These are phyloP conservation scores for Cacoxenus indagator DNA, from an alignment of 2,888 invertebrate species.

Conservation along the genomic window DNA sequence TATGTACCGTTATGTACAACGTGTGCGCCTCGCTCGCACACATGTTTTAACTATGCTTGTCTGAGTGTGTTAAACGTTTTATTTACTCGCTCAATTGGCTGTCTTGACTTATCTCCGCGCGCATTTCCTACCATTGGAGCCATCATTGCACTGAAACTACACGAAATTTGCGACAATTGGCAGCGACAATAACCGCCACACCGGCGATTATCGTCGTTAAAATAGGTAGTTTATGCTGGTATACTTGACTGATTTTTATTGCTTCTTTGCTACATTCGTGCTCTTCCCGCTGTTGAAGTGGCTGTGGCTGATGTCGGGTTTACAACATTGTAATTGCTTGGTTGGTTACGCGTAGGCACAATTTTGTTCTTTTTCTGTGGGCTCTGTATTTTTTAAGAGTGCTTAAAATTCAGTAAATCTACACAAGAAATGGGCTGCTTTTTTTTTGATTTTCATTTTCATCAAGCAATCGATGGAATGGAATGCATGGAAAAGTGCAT, in stretches of 20 bases:
- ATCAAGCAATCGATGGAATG: too few relatives aligned
- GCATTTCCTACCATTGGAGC: slow-evolving; percentile 16
- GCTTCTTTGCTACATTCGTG: background rate
- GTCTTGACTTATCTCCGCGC: background rate
- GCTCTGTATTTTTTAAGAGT: background rate
- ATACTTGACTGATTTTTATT: background rate
- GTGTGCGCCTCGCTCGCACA: background rate
- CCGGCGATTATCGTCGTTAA: slow-evolving; percentile 14
- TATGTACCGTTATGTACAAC: background rate
- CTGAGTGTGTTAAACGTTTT: background rate
- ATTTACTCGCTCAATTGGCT: background rate
- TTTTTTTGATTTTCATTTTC: too few relatives aligned
- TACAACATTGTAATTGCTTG: background rate
- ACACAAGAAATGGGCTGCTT: too few relatives aligned
- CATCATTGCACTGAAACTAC: slow-evolving; percentile 29
- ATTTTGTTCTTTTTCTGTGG: background rate
- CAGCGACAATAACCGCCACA: slow-evolving; percentile 42
- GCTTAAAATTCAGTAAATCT: slow-evolving; percentile 51
- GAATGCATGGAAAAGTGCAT: too few relatives aligned
- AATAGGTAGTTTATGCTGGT: background rate
- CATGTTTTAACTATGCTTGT: background rate
- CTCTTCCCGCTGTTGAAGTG: too few relatives aligned
- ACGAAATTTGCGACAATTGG: slow-evolving; percentile 61
- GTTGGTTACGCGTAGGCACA: background rate
- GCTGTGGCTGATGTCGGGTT: background rate